Evolutionary conservation across 2,113 vertebrate genomes (phyloP), one percentile per base, ranked within the genome.

Genomic region (Lampris incognitus): DNA sequence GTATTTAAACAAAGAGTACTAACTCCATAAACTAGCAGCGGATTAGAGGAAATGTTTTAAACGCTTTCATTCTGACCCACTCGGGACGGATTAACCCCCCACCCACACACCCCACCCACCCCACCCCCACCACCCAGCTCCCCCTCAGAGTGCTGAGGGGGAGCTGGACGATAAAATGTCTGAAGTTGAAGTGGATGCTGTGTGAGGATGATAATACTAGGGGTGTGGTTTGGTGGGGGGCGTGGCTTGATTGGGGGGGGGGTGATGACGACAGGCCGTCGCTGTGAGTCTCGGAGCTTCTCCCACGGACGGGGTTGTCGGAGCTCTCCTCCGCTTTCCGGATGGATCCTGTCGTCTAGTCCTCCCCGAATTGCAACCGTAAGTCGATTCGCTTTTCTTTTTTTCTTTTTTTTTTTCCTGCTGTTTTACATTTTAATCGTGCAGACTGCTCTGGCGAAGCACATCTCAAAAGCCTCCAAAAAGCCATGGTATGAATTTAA

Each of bases 331-430:
- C 72, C 62, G 66, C 61, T 69, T 73, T 54, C 57, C 88, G 77
- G 89, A 92, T 88, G 91, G 85, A 86, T 76, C 87, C 81, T 85
- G 79, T 83, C 92, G 70, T 88, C 87, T 83, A 78, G 88, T 77
- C 84, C 82, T 48, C 67, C 74, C 52, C 44, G 40, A 64, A 74
- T 78, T 66, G 24, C 54, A 54, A 79, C 7, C 76, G 92, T 94
- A 87, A 94, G 93, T 92, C 13, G 4, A 66, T 71, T 55, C 24
- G 24, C 24, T 6, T 48, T 74, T 5, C 39, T n/a, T 3, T 44
- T 8, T 9, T 7, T n/a, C n/a, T n/a, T n/a, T n/a, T n/a, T n/a
- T n/a, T n/a, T n/a, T n/a, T n/a, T n/a, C n/a, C n/a, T 24, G 24
- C 24, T 4, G 9, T 44, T 74, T 59, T 46, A 0, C 52, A 52